Base-by-base conservation (phyloP, 2,113 vertebrate species). In the Megaceryle maxima region DNA sequence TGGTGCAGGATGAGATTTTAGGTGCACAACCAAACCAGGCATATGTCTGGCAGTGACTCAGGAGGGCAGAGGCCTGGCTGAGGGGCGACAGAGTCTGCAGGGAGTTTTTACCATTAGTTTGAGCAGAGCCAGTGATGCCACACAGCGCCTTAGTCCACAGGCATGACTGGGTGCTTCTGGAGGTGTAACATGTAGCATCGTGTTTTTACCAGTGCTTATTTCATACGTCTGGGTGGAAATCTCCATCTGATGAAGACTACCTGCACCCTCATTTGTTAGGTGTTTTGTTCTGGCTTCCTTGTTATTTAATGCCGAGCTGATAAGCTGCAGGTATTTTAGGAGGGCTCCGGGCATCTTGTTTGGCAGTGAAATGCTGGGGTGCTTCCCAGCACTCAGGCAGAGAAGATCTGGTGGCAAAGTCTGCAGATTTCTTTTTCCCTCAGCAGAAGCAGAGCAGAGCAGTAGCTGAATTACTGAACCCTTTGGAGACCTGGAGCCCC, bases 381-480 rank as follows among this genome's bases (percentile, higher is more conserved):
- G 53, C 48, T 84, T 92, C 75, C 48, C 56, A 87, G 56, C 64
- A 64, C 60, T 51, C 2, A 4, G 29, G 57, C 78, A 86, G 68
- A 81, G 56, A 41, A 53, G 31, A 46, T 76, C 56, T 78, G 1
- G 0, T 9, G 41, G 68, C 1, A 2, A 86, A 90, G 21, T 35
- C 59, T 79, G 66, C n/a, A 35, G 83, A 9, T 48, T 84, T 77
- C 50, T 73, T 76, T 85, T n/a, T 15, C 35, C n/a, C 9, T 62
- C 50, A 35, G 33, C n/a, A 73, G 85, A 68, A 91, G 66, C 37
- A 73, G 67, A 91, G 66, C 37, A 73, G 67, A 53, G 43, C 12
- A 6, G 63, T 55, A 44, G 44, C 31, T 8, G 19, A 44, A 22
- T 66, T 0, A 0, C 35, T 66, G 59, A 85, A n/a, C 46, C 50